phyloP scores from a whole-genome alignment of 2,888 invertebrate species.

The Saturnia japonica region DNA sequence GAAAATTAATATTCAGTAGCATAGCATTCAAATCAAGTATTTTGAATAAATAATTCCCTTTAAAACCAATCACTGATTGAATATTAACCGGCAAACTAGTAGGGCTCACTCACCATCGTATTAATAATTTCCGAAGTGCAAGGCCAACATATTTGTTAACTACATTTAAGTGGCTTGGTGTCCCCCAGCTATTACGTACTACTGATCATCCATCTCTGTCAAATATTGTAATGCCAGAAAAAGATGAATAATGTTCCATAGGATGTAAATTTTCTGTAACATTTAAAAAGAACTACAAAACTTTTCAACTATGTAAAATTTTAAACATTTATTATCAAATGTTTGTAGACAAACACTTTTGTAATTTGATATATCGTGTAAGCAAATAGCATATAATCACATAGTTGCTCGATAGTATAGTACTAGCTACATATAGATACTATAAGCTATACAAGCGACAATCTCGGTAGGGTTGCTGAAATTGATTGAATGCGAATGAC shows the following conservation, averaged over 20 bases:
- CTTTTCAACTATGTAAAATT: neutral
- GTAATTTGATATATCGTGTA: neutral
- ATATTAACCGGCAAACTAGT: neutral
- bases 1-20: neutral
- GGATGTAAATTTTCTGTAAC: neutral
- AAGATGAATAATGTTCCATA: conserved; percentile 38
- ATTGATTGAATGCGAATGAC: no score
- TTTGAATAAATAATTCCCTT: neutral
- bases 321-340: neutral
- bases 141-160: conserved; percentile 59
- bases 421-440: no score
- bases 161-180: conserved; percentile 55
- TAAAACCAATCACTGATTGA: neutral
- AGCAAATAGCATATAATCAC: no score
- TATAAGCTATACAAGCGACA: no score
- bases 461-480: no score
- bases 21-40: neutral
- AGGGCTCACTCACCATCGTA: neutral
- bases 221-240: conserved; percentile 39
- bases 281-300: neutral
- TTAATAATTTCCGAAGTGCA: conserved; percentile 51
- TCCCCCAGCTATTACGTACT: conserved; percentile 29
- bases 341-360: neutral
- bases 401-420: no score
- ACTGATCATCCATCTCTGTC: conserved; percentile 37